A percentile compares a stretch with the other conserved stretches of the same genome.
These are phyloP conservation scores for Platypus cylindrus DNA, from an alignment of 2,888 invertebrate genomes.

Conservation along the genomic window DNA sequence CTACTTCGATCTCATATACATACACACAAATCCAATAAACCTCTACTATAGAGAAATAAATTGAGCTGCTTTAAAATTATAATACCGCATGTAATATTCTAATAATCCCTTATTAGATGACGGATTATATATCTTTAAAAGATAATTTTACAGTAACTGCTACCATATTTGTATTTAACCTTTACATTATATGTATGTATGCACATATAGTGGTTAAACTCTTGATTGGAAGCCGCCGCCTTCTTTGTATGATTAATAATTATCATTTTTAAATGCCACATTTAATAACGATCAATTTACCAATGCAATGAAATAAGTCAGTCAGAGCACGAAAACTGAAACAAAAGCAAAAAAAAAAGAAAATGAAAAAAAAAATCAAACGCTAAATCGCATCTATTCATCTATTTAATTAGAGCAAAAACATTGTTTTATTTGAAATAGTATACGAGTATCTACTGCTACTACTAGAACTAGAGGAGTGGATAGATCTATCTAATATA, in stretches of 20 bases:
- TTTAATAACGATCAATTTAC: conserved; percentile 16
- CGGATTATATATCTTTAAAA: conserved; percentile 6
- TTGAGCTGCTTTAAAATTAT: too few species aligned
- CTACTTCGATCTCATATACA: too few species aligned
- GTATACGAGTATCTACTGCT: conserved; percentile 3
- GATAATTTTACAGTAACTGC: conserved; percentile 8
- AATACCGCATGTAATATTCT: conserved; percentile 5
- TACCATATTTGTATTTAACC: conserved; percentile 15
- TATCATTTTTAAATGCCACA: conserved; percentile 23
- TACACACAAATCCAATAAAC: too few species aligned
- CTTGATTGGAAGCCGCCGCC: conserved; percentile 10
- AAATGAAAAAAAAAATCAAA: too few species aligned
- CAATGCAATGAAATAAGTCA: conserved; percentile 5
- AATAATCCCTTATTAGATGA: conserved; percentile 11
- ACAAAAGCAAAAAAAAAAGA: too few species aligned
- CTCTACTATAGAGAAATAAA: too few species aligned
- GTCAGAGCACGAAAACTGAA: too few species aligned
- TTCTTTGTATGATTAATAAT: conserved; percentile 16
- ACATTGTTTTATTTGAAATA: too few species aligned
- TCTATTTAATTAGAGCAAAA: conserved; percentile 11
- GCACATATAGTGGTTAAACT: too few species aligned
- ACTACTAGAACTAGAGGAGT: too few species aligned
- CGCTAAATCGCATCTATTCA: conserved; percentile 3
- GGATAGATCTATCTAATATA: conserved; percentile 7
- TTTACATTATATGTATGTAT: too few species aligned